Evolutionary conservation across 2,888 invertebrate genomes (phyloP), one percentile per base, ranked within the genome.

Genomic region (Oxyteleia sp.): DNA sequence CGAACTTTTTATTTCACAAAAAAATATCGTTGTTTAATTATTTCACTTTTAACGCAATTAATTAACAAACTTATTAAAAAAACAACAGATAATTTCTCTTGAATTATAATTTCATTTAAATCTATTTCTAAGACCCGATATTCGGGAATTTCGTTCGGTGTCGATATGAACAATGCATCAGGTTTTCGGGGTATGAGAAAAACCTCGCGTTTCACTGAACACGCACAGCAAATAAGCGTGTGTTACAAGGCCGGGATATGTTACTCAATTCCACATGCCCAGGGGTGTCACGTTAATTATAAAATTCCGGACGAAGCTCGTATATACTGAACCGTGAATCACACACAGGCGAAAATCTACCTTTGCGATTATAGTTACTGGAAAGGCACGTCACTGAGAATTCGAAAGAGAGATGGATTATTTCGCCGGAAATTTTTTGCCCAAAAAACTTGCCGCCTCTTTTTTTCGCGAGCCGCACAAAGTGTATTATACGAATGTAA

Each of bases 281-380:
- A 72, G 85, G 88, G 89, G 90, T 89, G 89, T 88, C 88, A 86
- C 89, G 89, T 90, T 91, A 91, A 91, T 91, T 91, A 91, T 90
- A 89, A 90, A 91, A 90, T 86, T 89, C 87, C 88, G 75, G 83
- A 76, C 87, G 84, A 86, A 88, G 86, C 85, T 89, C 84, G 84
- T 43, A 71, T 80, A 84, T 63, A 79, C 76, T 57, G 69, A 83
- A 83, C 47, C 76, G 76, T 76, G 76, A 80, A 84, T 80, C 66
- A 45, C 66, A 80, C 47, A 80, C 64, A 47, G 45, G 35, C 55
- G 47, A 45, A 75, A 66, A 76, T 80, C 47, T 57, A 80, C 66
- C 76, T 80, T 84, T 80, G 49, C 80, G 79, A 79, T 83, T 79
- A 68, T 47, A 15, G 59, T 55, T 59, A 61, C 78, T 38, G 72